Evolutionary conservation across 2,888 invertebrate species (phyloP).

Genomic region (Lasius platythorax): DNA sequence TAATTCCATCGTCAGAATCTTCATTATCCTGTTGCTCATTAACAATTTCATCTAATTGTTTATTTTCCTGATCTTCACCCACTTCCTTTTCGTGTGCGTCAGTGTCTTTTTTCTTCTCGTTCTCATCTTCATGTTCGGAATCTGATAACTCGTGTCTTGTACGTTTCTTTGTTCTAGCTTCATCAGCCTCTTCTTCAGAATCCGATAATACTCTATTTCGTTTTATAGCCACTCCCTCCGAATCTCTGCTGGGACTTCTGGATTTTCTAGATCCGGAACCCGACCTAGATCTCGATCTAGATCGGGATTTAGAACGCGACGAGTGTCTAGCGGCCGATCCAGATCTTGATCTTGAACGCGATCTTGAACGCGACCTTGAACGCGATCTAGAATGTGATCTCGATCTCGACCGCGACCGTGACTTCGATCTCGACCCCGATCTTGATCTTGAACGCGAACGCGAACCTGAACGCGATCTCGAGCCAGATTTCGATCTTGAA

Average conservation of each 20-base stretch:
- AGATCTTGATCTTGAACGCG: slow-evolving; percentile 78
- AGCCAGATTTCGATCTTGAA: slow-evolving; percentile 71
- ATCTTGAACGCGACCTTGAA: slow-evolving; percentile 74
- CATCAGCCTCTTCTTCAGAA: slow-evolving; percentile 87
- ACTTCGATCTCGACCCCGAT: slow-evolving; percentile 75
- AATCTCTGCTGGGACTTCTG: slow-evolving; percentile 79
- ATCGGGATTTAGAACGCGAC: slow-evolving; percentile 70
- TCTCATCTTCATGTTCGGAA: slow-evolving; percentile 78
- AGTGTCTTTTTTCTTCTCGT: slow-evolving; percentile 80
- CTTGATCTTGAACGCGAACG: slow-evolving; percentile 74
- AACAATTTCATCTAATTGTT: slow-evolving; percentile 87
- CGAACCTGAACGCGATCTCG: slow-evolving; percentile 68
- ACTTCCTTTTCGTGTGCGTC: slow-evolving; percentile 74
- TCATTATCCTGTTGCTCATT: slow-evolving; percentile 85
- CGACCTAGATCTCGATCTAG: slow-evolving; percentile 77
- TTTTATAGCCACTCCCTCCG: slow-evolving; percentile 76
- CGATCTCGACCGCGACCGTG: slow-evolving; percentile 69
- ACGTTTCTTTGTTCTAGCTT: slow-evolving; percentile 80
- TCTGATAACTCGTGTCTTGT: slow-evolving; percentile 82
- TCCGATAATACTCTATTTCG: slow-evolving; percentile 87
- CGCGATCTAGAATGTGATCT: slow-evolving; percentile 79
- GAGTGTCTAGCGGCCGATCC: slow-evolving; percentile 75
- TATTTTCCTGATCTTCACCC: slow-evolving; percentile 79
- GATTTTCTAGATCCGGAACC: slow-evolving; percentile 73
- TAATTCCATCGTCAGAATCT: slow-evolving; percentile 88